These are phyloP conservation scores for Xanthorhoe spadicearia DNA, from an alignment of 2,888 invertebrate species.

Conservation along the genomic window DNA sequence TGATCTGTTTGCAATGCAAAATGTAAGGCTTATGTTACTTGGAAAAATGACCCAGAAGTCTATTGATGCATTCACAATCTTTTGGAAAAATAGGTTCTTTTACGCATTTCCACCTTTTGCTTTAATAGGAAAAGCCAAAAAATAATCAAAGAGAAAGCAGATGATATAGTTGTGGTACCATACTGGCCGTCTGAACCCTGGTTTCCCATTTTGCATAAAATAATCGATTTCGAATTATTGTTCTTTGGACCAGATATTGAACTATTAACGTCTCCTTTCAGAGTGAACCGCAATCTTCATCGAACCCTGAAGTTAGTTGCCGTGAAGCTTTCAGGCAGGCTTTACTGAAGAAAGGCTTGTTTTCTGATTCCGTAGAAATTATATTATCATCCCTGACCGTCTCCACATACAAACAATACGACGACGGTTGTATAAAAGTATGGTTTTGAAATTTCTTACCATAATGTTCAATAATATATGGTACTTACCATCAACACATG, in stretches of 20 bases:
- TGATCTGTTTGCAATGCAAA: constrained; percentile 32
- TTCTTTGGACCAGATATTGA: constrained; percentile 25
- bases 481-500: constrained; percentile 14
- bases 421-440: constrained; percentile 24
- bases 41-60: constrained; percentile 35
- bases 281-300: constrained; percentile 25
- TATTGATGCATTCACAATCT: constrained; percentile 37
- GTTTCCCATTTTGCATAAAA: too few relatives aligned
- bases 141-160: constrained; percentile 24
- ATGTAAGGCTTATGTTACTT: constrained; percentile 14
- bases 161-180: constrained; percentile 35
- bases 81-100: constrained; percentile 30
- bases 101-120: constrained; percentile 42
- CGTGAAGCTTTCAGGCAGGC: constrained; percentile 32
- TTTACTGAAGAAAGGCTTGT: constrained; percentile 1
- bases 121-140: constrained; percentile 33
- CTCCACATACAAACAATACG: constrained; percentile 31
- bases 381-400: constrained; percentile 30
- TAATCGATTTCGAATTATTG: constrained; percentile 17
- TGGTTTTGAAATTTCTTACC: constrained; percentile 30
- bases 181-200: too few relatives aligned
- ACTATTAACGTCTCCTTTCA: constrained; percentile 33
- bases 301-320: constrained; percentile 27
- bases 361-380: constrained; percentile 20
- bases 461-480: constrained; percentile 13